Evolutionary conservation across 2,113 vertebrate species (phyloP), one percentile per base, ranked within the genome.

Genomic region (Engraulis encrasicolus): DNA sequence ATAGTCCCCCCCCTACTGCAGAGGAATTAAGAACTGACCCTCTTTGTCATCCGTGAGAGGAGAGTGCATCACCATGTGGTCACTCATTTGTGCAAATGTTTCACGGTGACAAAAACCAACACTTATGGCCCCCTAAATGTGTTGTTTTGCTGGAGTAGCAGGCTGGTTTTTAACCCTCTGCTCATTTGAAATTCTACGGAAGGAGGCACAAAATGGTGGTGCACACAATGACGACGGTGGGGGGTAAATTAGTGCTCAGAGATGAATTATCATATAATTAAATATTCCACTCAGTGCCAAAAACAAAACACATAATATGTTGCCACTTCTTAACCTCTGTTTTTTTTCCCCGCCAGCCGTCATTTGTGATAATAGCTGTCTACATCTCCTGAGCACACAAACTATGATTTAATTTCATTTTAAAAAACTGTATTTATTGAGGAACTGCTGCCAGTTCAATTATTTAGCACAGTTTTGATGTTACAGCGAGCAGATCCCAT

Each of bases 221-320:
- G 96, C 96, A 95, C 95, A 96, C 95, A 95, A 95, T 92, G 91
- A 85, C 87, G 93, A 91, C 91, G 84, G 96, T 95, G 93, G 96
- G 97, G 95, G 96, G 96, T 96, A 97, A 97, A 99, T 97, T 98
- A 98, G 95, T 94, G 94, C 97, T 96, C 95, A 91, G 91, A 95
- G 89, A 93, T 98, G 96, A 98, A 96, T 98, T 96, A 97, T 97
- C 96, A 96, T 96, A 94, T 85, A 95, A 95, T 95, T 97, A 97
- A 96, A 90, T 80, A 95, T 93, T 93, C 95, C 95, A 96, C 96
- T 96, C 96, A 96, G 93, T 92, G 93, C 94, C 93, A 95, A 92
- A 94, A 91, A 93, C 87, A 93, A 92, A 92, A 91, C 86, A 89
- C 91, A 93, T 90, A 94, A 93, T 93, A 93, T 90, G 91, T 91